Evolutionary conservation across 2,888 invertebrate genomes (phyloP).

Genomic region (Callosobruchus maculatus): DNA sequence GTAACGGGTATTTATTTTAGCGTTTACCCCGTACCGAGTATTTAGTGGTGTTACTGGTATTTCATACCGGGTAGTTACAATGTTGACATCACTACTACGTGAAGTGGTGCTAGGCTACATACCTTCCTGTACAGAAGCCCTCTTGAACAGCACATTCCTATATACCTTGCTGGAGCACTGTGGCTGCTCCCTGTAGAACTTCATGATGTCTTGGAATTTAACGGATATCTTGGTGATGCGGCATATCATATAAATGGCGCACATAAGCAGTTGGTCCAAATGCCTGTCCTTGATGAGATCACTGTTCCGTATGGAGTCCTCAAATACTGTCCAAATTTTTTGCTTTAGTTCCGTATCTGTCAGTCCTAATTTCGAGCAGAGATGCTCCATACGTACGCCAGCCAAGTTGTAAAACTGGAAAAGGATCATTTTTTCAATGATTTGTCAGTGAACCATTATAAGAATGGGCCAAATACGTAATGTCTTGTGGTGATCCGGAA

Average conservation of each 20-base stretch:
- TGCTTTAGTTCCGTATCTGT: conserved; percentile 67
- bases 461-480: too few species aligned
- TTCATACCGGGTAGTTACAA: too few species aligned
- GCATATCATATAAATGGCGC: conserved; percentile 92
- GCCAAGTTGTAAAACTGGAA: conserved; percentile 88
- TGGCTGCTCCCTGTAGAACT: conserved; percentile 88
- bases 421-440: conserved; percentile 11
- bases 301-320: conserved; percentile 81
- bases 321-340: conserved; percentile 97
- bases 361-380: conserved; percentile 77
- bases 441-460: too few species aligned
- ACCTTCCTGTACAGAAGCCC: conserved; percentile 25
- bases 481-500: too few species aligned
- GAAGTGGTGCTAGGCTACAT: conserved; percentile 2
- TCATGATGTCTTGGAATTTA: conserved; percentile 90
- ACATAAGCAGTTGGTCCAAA: conserved; percentile 97
- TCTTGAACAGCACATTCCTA: conserved; percentile 69
- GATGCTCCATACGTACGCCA: conserved; percentile 84
- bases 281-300: conserved; percentile 91
- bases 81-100: too few species aligned
- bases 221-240: conserved; percentile 56
- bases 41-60: too few species aligned
- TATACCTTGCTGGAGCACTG: conserved; percentile 91
- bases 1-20: too few species aligned
- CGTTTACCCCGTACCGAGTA: too few species aligned